phyloP scores from a whole-genome alignment of 2,888 invertebrate species.

The Acanthosepion esculentum region DNA sequence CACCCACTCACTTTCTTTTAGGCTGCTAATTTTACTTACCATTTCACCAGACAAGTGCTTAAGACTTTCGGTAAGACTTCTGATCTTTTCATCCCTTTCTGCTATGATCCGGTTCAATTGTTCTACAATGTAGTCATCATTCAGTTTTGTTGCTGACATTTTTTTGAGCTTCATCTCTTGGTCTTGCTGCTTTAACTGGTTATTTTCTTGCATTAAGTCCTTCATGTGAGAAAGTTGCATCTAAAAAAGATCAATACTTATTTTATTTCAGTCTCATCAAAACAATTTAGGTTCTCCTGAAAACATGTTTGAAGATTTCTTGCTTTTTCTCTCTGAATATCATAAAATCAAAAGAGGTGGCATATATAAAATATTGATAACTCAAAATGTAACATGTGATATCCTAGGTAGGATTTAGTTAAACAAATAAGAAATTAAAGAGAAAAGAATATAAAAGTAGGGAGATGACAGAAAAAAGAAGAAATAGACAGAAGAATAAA shows the following conservation, averaged over 20 bases:
- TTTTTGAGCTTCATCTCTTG: constrained; percentile 61
- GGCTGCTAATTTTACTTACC: background rate
- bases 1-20: too few species aligned
- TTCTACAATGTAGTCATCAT: constrained; percentile 71
- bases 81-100: constrained; percentile 71
- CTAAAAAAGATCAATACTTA: constrained; percentile 51
- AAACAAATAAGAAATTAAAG: too few species aligned
- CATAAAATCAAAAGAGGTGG: too few species aligned
- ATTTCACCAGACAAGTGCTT: constrained; percentile 57
- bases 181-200: constrained; percentile 58
- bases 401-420: too few species aligned
- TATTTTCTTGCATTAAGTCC: constrained; percentile 58
- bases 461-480: too few species aligned
- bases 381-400: too few species aligned
- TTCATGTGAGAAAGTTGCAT: constrained; percentile 65
- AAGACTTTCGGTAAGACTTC: constrained; percentile 69
- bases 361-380: too few species aligned
- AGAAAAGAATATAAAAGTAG: too few species aligned
- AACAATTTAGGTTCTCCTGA: background rate
- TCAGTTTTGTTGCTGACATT: constrained; percentile 65
- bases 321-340: too few species aligned
- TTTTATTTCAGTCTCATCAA: background rate
- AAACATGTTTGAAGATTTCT: background rate
- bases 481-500: too few species aligned
- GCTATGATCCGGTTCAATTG: constrained; percentile 72